These are phyloP conservation scores for Caenorhabditis drosophilae DNA, from an alignment of 2,888 invertebrate genomes.

Conservation along the genomic window DNA sequence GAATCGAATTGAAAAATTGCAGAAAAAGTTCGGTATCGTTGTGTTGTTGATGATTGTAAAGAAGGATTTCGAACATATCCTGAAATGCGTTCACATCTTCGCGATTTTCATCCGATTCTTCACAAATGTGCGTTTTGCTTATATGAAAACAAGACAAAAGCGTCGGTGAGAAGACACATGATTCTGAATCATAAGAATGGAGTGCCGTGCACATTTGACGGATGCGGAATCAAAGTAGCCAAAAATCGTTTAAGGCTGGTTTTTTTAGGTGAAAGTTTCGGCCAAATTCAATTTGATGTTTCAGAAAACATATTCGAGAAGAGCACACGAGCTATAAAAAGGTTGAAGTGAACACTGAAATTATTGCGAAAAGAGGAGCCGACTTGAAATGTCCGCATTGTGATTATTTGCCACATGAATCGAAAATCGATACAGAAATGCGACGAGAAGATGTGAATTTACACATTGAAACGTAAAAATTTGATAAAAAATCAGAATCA, in stretches of 20 bases:
- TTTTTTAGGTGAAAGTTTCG: too few relatives aligned
- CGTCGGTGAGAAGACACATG: conserved; percentile 27
- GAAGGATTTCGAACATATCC: conserved; percentile 8
- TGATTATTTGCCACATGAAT: conserved; percentile 13
- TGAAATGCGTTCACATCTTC: conserved; percentile 20
- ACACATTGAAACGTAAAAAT: conserved; percentile 22
- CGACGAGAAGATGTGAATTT: conserved; percentile 17
- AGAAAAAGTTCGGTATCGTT: conserved; percentile 11
- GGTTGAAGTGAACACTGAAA: not conserved
- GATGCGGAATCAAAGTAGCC: conserved; percentile 33
- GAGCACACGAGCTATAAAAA: not conserved
- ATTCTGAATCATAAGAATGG: conserved; percentile 33
- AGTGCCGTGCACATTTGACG: conserved; percentile 37
- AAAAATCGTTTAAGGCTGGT: conserved; percentile 38
- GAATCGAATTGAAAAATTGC: not conserved
- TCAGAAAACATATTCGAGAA: conserved; percentile 20
- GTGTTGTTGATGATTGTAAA: conserved; percentile 10
- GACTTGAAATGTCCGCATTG: conserved; percentile 21
- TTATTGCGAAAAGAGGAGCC: not conserved
- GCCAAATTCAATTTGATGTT: not conserved
- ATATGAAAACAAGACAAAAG: conserved; percentile 9
- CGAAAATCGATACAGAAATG: not conserved
- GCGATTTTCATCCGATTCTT: conserved; percentile 11
- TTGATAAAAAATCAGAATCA: not conserved
- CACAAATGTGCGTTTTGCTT: conserved; percentile 22